Conservation (phyloP, 2,797 vertebrate species). For the Bradypodion ventrale region DNA sequence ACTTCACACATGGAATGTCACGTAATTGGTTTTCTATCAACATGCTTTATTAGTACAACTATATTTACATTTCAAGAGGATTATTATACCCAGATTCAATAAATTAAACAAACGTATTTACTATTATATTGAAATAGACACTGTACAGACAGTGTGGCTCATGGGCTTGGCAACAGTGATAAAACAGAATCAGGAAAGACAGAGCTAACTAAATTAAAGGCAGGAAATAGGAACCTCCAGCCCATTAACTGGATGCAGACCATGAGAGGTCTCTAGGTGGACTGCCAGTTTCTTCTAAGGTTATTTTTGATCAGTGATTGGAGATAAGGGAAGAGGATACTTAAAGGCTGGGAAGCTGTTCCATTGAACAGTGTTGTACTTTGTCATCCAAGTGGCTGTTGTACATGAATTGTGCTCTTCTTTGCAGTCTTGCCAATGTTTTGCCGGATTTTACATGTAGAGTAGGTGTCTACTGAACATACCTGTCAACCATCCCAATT, state of each 20-base stretch:
- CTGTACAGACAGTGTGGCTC: neutral
- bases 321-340: neutral
- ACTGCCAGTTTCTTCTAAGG: neutral
- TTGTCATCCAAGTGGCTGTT: neutral
- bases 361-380: neutral
- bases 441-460: neutral
- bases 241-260: neutral
- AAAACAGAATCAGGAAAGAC: neutral
- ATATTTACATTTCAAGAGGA: conserved; percentile 30
- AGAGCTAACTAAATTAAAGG: conserved; percentile 4
- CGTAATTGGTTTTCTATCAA: conserved; percentile 43
- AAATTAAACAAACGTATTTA: conserved; percentile 23
- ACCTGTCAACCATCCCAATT: no score
- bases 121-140: neutral
- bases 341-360: neutral
- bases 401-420: neutral
- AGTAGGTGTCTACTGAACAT: neutral
- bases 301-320: neutral
- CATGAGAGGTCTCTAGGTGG: neutral
- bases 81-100: conserved; percentile 32
- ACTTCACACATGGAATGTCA: conserved; percentile 22
- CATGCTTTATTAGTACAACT: conserved; percentile 24
- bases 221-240: neutral
- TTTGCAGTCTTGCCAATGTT: neutral
- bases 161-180: neutral